Conservation (phyloP, 2,113 vertebrate genomes). For the Xenotilapia flavipinnis region DNA sequence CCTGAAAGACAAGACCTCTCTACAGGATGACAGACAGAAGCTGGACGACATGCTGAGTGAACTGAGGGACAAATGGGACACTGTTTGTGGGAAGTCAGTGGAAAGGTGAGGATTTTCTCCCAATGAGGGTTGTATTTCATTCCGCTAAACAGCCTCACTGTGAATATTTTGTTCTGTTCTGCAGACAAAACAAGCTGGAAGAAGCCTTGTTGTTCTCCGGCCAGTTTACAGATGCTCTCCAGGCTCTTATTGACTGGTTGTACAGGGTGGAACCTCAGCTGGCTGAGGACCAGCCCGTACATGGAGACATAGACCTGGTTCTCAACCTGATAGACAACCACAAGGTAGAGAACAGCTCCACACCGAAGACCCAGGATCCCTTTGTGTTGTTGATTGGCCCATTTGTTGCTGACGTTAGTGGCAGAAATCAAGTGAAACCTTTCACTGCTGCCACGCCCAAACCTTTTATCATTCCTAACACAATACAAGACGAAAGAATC, state of each 20-base stretch:
- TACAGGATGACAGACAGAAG: conserved; percentile 91
- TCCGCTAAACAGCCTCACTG: not conserved
- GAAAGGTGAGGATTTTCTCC: conserved; percentile 79
- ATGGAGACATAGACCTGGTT: conserved; percentile 95
- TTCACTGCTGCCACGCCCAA: not conserved
- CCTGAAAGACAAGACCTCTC: conserved; percentile 90
- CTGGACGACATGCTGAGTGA: conserved; percentile 95
- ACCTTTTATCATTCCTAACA: not conserved
- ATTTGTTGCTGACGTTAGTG: not conserved
- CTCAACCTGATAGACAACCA: conserved; percentile 97
- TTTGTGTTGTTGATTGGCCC: not conserved
- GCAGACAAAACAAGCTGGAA: conserved; percentile 96
- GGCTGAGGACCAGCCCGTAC: conserved; percentile 95
- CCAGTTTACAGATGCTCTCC: conserved; percentile 95
- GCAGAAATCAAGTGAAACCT: not conserved
- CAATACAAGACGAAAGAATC: not conserved
- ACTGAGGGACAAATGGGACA: conserved; percentile 97
- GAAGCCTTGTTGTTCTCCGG: conserved; percentile 95
- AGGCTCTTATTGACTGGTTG: conserved; percentile 97
- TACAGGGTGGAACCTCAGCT: conserved; percentile 94
- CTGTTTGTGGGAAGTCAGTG: conserved; percentile 94
- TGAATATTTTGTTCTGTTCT: not conserved
- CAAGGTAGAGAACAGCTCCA: conserved; percentile 76
- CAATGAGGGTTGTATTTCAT: not conserved
- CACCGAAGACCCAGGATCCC: not conserved